A percentile compares a stretch with the other conserved stretches of the same genome.
phyloP scores from a whole-genome alignment of 1,140 invertebrate genomes.

The Cardiocondyla obscurior region DNA sequence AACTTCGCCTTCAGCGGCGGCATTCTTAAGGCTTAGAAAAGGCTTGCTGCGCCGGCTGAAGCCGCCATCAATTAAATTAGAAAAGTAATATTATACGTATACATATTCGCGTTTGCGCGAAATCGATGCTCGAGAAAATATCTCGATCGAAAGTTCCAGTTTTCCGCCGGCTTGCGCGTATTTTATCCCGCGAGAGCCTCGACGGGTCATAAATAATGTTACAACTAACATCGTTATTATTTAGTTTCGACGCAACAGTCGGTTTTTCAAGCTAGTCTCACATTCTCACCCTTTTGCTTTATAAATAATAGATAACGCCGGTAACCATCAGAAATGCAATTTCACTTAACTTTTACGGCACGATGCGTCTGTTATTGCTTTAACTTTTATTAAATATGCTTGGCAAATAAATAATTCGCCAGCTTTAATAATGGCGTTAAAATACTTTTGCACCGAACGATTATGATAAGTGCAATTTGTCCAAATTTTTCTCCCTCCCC shows the following conservation, averaged over 20 bases:
- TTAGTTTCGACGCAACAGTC: constrained; percentile 41
- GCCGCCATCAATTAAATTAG: constrained; percentile 64
- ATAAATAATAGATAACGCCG: constrained; percentile 15
- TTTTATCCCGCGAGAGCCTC: constrained; percentile 32
- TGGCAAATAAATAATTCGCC: too few relatives aligned
- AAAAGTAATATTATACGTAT: constrained; percentile 56
- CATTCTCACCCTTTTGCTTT: constrained; percentile 15
- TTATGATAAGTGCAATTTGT: neutral
- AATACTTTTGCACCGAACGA: neutral
- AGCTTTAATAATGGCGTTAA: too few relatives aligned
- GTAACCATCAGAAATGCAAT: constrained; percentile 13
- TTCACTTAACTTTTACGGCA: constrained; percentile 18
- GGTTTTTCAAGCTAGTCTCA: constrained; percentile 24
- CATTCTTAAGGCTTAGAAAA: constrained; percentile 62
- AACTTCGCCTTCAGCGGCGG: constrained; percentile 70
- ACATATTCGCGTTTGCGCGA: constrained; percentile 21
- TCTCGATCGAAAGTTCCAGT: constrained; percentile 33
- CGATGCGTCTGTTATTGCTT: neutral
- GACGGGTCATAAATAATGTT: constrained; percentile 43
- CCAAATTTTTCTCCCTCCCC: too few relatives aligned
- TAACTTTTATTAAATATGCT: neutral
- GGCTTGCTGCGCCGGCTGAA: constrained; percentile 56
- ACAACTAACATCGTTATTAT: constrained; percentile 41
- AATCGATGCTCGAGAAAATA: constrained; percentile 67
- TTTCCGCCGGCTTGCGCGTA: constrained; percentile 9